These are phyloP conservation scores for Ibycter americanus DNA, from an alignment of 2,797 vertebrate genomes.

Conservation along the genomic window DNA sequence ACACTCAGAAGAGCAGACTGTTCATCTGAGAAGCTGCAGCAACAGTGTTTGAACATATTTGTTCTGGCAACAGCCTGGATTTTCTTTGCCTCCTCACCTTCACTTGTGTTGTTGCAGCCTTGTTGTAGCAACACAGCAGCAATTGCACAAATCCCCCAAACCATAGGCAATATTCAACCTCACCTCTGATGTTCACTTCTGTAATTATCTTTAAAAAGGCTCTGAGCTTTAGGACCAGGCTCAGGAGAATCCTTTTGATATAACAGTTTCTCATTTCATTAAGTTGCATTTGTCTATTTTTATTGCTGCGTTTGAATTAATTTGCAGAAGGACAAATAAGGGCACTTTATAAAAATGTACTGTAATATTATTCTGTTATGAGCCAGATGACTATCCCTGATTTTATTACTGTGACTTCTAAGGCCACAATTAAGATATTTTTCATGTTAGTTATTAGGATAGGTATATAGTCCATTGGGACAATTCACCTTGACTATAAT, in stretches of 20 bases:
- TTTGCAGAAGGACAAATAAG: conserved; percentile 32
- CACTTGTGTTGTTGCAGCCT: conserved; percentile 18
- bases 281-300: neutral
- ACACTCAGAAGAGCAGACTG: neutral
- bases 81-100: conserved; percentile 4
- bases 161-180: neutral
- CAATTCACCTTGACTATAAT: neutral
- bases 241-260: neutral
- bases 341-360: conserved; percentile 54
- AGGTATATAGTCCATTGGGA: neutral
- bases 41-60: neutral
- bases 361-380: conserved; percentile 27
- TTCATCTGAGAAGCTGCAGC: neutral
- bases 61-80: neutral
- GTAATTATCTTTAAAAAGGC: conserved; percentile 17
- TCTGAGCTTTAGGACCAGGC: conserved; percentile 27
- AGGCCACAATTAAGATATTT: neutral
- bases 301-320: conserved; percentile 10
- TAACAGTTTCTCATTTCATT: neutral
- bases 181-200: conserved; percentile 13
- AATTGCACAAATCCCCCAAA: neutral
- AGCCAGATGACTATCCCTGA: conserved; percentile 25
- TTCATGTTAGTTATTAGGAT: neutral
- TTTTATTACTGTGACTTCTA: conserved; percentile 38
- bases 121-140: conserved; percentile 49